Conservation (phyloP, 2,113 vertebrate species). For the Corydoras sp. region DNA sequence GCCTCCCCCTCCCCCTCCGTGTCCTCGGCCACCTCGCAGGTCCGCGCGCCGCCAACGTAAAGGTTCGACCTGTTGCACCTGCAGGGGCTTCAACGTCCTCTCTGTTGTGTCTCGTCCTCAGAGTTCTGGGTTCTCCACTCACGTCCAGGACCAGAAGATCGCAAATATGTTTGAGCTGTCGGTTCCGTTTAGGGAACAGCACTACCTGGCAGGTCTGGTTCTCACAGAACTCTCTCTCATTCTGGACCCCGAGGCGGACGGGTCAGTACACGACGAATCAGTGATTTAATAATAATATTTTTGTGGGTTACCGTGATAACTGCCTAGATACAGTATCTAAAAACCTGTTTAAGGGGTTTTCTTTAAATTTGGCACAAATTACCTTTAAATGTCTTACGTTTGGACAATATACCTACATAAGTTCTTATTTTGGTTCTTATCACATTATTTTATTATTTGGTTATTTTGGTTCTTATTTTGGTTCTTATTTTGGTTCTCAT, state of each 20-base stretch:
- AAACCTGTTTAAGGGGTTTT: too few species aligned
- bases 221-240: conserved; percentile 89
- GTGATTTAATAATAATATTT: too few species aligned
- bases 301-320: too few species aligned
- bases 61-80: too few species aligned
- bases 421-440: too few species aligned
- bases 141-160: conserved; percentile 95
- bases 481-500: too few species aligned
- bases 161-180: conserved; percentile 99
- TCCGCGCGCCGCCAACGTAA: conserved; percentile 39
- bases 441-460: too few species aligned
- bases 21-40: conserved; percentile 96
- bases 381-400: too few species aligned
- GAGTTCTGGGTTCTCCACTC: conserved; percentile 98
- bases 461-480: too few species aligned
- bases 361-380: too few species aligned
- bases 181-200: conserved; percentile 93
- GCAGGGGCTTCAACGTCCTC: not conserved
- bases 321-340: too few species aligned
- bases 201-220: conserved; percentile 91
- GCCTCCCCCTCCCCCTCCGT: conserved; percentile 95
- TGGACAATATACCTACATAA: too few species aligned
- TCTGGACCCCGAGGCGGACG: conserved; percentile 93
- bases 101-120: conserved; percentile 45
- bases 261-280: conserved; percentile 65